Base-by-base conservation (phyloP, 2,888 invertebrate species). In the Aproaerema taeniolella region DNA sequence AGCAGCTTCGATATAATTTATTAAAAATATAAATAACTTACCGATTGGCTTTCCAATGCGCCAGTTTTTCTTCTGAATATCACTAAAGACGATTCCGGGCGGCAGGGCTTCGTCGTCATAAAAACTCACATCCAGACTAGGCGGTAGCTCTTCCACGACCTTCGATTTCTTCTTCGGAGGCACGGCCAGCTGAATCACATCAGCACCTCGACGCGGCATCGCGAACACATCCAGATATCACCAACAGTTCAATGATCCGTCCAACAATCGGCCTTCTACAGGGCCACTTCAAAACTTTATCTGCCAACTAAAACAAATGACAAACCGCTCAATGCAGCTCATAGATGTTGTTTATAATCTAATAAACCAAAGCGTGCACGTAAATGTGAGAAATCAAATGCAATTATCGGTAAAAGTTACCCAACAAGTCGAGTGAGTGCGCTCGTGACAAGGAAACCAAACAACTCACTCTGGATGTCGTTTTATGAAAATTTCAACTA, bases 11-110 rank as follows among this genome's bases (percentile, higher is more conserved):
- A n/a, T n/a, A n/a, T n/a, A n/a, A n/a, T n/a, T n/a, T n/a, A n/a
- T n/a, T n/a, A n/a, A n/a, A n/a, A n/a, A n/a, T n/a, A n/a, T n/a
- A n/a, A n/a, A n/a, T n/a, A 40, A 61, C 71, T 67, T 55, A 90
- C 98, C 98, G 57, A 98, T 92, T 2, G 94, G 90, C 61, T 92
- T 91, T 1, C 97, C 97, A 42, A 98, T 85, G 53, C 90, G 91
- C 98, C 98, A 98, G 67, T 92, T 89, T 61, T 93, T 94, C 55
- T 93, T 91, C 16, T 89, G 88, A 31, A 95, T 87, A 81, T 97
- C 97, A 36, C 90, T 91, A 43, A 98, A 83, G 38, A 96, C 87
- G 61, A 94, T 93, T 1, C 96, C 96, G 11, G 88, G 83, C 4
- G 89, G 75, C 13, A 90, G 64, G 20, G 89, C 89, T 41, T 85